A percentile compares a stretch with the other conserved stretches of the same genome.
Conservation (phyloP, 2,113 vertebrate species). For the Gorsachius goisagi region DNA sequence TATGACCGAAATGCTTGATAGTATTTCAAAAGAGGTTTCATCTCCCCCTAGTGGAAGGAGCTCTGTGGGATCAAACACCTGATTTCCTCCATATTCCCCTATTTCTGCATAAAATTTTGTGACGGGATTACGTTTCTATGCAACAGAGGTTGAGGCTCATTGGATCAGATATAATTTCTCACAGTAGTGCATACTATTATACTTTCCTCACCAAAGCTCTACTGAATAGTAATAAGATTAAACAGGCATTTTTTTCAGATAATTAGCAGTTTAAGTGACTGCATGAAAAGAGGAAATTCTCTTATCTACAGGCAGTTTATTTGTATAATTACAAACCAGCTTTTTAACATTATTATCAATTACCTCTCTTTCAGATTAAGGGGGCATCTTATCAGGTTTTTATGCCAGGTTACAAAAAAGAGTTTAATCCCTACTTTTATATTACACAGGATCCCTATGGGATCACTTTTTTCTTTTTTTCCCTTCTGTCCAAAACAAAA, state of each 20-base stretch:
- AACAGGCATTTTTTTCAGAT: background rate
- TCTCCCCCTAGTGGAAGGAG: background rate
- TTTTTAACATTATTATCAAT: background rate
- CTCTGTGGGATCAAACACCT: background rate
- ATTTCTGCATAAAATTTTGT: background rate
- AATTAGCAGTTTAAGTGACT: background rate
- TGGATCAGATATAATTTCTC: background rate
- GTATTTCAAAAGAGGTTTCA: background rate
- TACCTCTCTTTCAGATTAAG: background rate
- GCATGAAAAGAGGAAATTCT: background rate
- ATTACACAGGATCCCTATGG: background rate
- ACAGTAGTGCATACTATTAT: background rate
- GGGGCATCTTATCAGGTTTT: fast-evolving
- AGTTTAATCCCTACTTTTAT: background rate
- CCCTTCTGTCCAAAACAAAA: background rate
- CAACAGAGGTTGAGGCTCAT: background rate
- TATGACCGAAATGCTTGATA: background rate
- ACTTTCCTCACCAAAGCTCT: background rate
- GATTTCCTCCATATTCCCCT: background rate
- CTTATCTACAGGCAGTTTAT: background rate
- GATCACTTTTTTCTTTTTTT: background rate
- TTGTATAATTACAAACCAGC: background rate
- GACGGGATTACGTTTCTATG: background rate
- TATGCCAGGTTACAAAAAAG: background rate
- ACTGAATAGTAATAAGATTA: background rate